A percentile compares a stretch with the other conserved stretches of the same genome.
These are phyloP conservation scores for Acropternis orthonyx DNA, from an alignment of 2,797 vertebrate species.

Conservation along the genomic window DNA sequence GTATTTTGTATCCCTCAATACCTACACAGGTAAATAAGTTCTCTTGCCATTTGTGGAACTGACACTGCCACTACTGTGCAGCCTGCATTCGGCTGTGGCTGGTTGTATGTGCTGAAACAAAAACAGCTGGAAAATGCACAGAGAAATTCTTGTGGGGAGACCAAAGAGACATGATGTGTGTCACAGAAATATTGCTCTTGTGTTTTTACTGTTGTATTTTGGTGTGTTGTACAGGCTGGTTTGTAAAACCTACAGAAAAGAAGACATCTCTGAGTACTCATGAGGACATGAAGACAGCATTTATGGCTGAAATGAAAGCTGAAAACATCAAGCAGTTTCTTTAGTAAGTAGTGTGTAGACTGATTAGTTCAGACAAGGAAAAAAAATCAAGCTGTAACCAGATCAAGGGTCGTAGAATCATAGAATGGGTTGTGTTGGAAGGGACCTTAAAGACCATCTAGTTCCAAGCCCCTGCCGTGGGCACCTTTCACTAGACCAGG, in stretches of 20 bases:
- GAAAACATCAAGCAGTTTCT: constrained; percentile 87
- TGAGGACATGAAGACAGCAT: constrained; percentile 73
- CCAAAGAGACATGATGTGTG: background rate
- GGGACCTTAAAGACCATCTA: background rate
- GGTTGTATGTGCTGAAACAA: background rate
- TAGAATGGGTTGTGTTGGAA: background rate
- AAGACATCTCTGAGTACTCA: constrained; percentile 16
- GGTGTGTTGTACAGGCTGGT: constrained; percentile 83
- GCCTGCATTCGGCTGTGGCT: background rate
- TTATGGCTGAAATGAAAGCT: constrained; percentile 88
- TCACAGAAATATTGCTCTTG: background rate
- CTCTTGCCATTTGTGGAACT: background rate
- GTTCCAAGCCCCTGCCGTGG: background rate
- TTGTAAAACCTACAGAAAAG: constrained; percentile 75
- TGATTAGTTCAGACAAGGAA: background rate
- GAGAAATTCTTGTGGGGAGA: background rate
- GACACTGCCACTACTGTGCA: background rate
- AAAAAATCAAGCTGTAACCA: background rate
- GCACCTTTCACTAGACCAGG: background rate
- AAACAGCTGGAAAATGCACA: background rate
- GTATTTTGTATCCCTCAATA: background rate
- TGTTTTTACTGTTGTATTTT: constrained; percentile 17
- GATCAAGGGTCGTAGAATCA: background rate
- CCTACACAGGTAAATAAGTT: background rate
- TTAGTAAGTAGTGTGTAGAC: constrained; percentile 67